Percentiles rank a stretch among this genome's conserved stretches.
phyloP scores from a whole-genome alignment of 2,888 invertebrate species.

The Drosophila crucigera region DNA sequence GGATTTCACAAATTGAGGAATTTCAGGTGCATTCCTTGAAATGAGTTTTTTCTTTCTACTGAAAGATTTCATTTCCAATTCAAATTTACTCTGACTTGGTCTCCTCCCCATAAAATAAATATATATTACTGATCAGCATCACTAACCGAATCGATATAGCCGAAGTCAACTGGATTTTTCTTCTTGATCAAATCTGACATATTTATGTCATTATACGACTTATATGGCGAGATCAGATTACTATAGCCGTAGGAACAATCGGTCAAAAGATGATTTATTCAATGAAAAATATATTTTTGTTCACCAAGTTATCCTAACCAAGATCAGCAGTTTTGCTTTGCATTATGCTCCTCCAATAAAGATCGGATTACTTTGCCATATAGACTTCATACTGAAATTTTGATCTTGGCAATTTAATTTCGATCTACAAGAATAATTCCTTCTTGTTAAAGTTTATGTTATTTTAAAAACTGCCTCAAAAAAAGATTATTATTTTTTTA shows the following conservation, averaged over 20 bases:
- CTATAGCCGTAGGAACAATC: neutral
- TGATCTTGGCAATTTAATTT: neutral
- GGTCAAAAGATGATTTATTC: too few relatives aligned
- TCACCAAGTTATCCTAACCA: neutral
- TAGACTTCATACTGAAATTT: neutral
- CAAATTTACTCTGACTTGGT: neutral
- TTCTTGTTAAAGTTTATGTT: neutral
- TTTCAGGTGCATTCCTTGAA: neutral
- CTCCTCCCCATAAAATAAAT: neutral
- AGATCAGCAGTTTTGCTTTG: too few relatives aligned
- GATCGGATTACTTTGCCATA: neutral
- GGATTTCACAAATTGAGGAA: neutral
- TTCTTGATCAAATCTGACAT: neutral
- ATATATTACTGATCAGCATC: neutral
- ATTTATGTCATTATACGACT: neutral
- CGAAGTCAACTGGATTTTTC: accelerated
- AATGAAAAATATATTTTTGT: neutral
- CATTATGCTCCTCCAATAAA: neutral
- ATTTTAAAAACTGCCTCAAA: neutral
- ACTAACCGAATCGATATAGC: neutral
- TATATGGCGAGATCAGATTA: neutral
- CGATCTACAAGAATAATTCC: neutral
- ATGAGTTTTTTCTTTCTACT: neutral
- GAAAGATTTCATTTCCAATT: neutral
- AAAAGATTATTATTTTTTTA: neutral